Evolutionary conservation across 2,113 vertebrate genomes (phyloP).

Genomic region (Eurystomus gularis): DNA sequence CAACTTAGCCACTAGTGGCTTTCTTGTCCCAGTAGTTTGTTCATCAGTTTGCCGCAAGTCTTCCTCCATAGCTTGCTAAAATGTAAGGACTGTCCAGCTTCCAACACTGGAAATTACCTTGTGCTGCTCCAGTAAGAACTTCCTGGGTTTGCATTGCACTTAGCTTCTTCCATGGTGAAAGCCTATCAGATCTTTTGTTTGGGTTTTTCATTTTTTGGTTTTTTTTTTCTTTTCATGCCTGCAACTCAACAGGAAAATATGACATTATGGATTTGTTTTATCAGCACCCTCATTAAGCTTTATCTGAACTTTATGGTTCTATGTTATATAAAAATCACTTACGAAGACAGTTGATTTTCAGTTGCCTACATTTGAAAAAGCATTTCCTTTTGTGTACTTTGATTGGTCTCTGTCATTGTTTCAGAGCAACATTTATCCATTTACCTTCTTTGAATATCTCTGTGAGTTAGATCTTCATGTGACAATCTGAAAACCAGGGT

Average conservation of each 20-base stretch:
- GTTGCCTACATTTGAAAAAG: not conserved
- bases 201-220: no score
- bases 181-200: no score
- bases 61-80: no score
- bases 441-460: not conserved
- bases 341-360: not conserved
- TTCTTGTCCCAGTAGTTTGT: not conserved
- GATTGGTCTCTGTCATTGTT: not conserved
- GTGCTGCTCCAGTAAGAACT: not conserved
- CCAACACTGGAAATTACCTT: not conserved
- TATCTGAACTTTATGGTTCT: not conserved
- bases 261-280: not conserved
- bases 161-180: not conserved
- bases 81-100: not conserved
- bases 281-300: not conserved
- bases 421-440: not conserved
- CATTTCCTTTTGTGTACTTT: not conserved
- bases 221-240: no score
- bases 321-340: not conserved
- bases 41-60: not conserved
- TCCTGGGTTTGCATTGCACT: not conserved
- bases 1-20: not conserved
- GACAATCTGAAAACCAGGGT: not conserved
- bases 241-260: not conserved
- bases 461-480: not conserved